Base-by-base conservation (phyloP, 2,888 invertebrate species). In the Pyrocoelia pectoralis region DNA sequence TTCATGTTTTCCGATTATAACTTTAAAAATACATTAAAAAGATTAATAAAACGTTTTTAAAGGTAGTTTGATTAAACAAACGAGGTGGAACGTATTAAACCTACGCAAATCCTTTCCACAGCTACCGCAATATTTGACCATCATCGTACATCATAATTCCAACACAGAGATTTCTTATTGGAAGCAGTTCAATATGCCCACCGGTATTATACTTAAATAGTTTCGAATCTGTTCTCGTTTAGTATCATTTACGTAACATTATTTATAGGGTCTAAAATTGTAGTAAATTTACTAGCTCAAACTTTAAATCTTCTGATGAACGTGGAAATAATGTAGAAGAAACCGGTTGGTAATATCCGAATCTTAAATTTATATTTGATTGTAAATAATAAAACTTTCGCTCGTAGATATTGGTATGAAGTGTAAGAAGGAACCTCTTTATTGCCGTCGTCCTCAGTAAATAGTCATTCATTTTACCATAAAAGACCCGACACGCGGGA, bases 111-210 rank as follows among this genome's bases (percentile, higher is more conserved):
- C 70, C 72, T 75, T 74, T 73, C 70, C 68, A 68, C 68, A 66
- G 75, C 75, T 75, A 76, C 75, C 74, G 74, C 72, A 68, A 68
- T 69, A 70, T 69, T 71, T 69, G 73, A 74, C 73, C 73, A 76
- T 73, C 73, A 70, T 72, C 74, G 72, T 75, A 74, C 73, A 73
- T 75, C 76, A 75, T 74, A 74, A 76, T 76, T 72, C 72, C 73
- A 73, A 68, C 72, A n/a, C n/a, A 67, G 73, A 70, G 72, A 72
- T 72, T 24, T 73, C 73, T 69, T 73, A 73, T 71, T 73, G 70
- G 73, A 72, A 73, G 67, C 73, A 71, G 69, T 72, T 72, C 72
- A 69, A 72, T 70, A 68, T 72, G 70, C 73, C 70, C 72, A 73
- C 74, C 68, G 68, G 73, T 73, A 70, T 73, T 73, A 71, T 69